phyloP scores from a whole-genome alignment of 2,113 vertebrate species.

The Ginglymostoma cirratum region DNA sequence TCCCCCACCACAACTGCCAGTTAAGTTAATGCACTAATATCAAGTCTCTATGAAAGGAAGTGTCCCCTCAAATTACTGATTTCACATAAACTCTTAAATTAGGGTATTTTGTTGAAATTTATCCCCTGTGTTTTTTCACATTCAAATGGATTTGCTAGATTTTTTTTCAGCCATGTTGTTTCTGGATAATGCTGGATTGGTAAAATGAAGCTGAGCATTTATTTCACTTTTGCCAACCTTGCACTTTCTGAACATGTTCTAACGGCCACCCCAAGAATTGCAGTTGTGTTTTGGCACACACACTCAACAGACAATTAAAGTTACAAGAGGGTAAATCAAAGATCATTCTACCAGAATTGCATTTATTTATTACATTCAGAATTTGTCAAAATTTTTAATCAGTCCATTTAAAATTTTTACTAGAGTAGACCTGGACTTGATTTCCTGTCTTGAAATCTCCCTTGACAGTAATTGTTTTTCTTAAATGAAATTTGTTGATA shows the following conservation, averaged over 20 bases:
- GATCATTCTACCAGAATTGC: not conserved
- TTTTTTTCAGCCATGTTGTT: not conserved
- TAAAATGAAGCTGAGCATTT: not conserved
- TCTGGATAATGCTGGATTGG: not conserved
- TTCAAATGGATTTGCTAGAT: not conserved
- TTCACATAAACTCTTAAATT: not conserved
- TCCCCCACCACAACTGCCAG: not conserved
- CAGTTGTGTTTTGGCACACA: not conserved
- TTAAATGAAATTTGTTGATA: not conserved
- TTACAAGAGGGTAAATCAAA: not conserved
- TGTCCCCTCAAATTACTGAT: not conserved
- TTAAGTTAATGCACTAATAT: not conserved
- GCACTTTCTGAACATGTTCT: not conserved
- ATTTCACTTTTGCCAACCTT: not conserved
- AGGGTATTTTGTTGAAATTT: not conserved
- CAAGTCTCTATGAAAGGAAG: not conserved
- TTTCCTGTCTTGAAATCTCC: not conserved
- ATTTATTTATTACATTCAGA: not conserved
- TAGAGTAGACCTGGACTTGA: not conserved
- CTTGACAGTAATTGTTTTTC: not conserved
- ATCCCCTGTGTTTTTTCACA: not conserved
- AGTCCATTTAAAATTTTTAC: not conserved
- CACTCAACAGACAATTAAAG: not conserved
- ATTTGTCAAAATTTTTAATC: not conserved
- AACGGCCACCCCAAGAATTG: not conserved